These are phyloP conservation scores for Propsilocerus akamusi DNA, from an alignment of 1,140 invertebrate genomes.

Conservation along the genomic window DNA sequence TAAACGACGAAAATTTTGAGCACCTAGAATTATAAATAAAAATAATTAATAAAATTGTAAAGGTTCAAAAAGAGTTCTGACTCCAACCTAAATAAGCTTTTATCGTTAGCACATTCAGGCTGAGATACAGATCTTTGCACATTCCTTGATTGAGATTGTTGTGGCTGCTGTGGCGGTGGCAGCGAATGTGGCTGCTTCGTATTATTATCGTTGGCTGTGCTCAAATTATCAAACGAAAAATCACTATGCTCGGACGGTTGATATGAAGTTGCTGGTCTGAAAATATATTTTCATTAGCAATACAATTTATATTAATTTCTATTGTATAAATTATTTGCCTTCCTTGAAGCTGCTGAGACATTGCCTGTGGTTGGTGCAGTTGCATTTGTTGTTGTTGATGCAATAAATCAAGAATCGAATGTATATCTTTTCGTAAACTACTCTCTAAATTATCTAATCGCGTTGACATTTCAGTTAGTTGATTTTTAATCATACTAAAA, in stretches of 20 bases:
- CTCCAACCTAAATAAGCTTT: constrained; percentile 8
- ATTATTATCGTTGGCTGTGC: constrained; percentile 5
- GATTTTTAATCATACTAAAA: constrained; percentile 6
- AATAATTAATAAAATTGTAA: background rate
- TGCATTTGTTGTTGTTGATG: constrained; percentile 7
- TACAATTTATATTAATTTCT: too few relatives aligned
- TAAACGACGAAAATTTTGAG: constrained; percentile 9
- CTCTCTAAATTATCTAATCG: constrained; percentile 7
- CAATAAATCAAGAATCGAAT: constrained; percentile 7
- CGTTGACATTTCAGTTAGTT: constrained; percentile 6
- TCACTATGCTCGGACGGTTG: constrained; percentile 9
- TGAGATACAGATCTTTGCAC: constrained; percentile 9
- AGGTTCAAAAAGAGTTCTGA: background rate
- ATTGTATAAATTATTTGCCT: constrained; percentile 5
- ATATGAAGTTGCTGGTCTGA: constrained; percentile 5
- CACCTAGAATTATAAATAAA: constrained; percentile 6
- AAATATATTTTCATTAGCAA: too few relatives aligned
- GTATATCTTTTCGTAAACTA: constrained; percentile 8
- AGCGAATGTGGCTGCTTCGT: background rate
- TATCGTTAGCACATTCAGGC: constrained; percentile 8
- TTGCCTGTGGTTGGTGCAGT: constrained; percentile 7
- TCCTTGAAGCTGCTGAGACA: constrained; percentile 5
- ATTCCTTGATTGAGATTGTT: background rate
- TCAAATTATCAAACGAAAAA: constrained; percentile 9
- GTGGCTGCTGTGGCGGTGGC: constrained; percentile 5